Conservation (phyloP, 2,888 invertebrate genomes). For the Cheilosia pagana region DNA sequence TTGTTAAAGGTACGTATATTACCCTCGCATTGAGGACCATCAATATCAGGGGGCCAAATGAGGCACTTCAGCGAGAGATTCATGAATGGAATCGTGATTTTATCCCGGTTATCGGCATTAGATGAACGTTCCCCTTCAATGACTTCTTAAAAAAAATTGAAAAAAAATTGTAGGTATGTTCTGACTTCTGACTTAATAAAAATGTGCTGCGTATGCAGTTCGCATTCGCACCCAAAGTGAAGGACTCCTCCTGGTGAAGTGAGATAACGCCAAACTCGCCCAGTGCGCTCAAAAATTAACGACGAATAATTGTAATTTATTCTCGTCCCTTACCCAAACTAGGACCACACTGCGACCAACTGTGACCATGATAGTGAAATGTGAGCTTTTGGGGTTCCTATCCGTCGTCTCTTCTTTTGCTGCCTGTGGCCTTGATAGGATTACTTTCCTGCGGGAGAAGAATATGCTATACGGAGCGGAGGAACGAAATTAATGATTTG, state of each 20-base stretch:
- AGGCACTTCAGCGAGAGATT: conserved; percentile 19
- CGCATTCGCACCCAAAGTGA: conserved; percentile 13
- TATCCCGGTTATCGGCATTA: conserved; percentile 27
- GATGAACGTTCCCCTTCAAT: conserved; percentile 6
- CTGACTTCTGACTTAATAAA: conserved; percentile 28
- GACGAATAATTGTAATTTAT: conserved; percentile 73
- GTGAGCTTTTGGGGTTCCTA: conserved; percentile 44
- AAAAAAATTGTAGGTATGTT: too few species aligned
- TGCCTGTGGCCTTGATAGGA: conserved; percentile 70
- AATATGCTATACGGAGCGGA: conserved; percentile 56
- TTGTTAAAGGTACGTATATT: conserved; percentile 55
- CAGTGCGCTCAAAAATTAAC: conserved; percentile 71
- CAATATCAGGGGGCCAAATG: conserved; percentile 32
- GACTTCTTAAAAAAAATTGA: neutral
- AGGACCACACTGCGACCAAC: conserved; percentile 32
- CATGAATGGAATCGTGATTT: conserved; percentile 49
- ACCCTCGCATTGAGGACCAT: conserved; percentile 21
- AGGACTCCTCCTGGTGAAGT: conserved; percentile 51
- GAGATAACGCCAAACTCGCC: conserved; percentile 63
- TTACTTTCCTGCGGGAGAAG: conserved; percentile 67
- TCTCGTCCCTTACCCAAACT: conserved; percentile 45
- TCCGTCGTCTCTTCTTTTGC: conserved; percentile 16
- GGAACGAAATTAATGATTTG: conserved; percentile 75
- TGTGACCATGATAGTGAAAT: conserved; percentile 73
- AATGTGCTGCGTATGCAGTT: conserved; percentile 59